A percentile compares a stretch with the other conserved stretches of the same genome.
These are phyloP conservation scores for Euleptes europaea DNA, from an alignment of 2,113 vertebrate species.

Conservation along the genomic window DNA sequence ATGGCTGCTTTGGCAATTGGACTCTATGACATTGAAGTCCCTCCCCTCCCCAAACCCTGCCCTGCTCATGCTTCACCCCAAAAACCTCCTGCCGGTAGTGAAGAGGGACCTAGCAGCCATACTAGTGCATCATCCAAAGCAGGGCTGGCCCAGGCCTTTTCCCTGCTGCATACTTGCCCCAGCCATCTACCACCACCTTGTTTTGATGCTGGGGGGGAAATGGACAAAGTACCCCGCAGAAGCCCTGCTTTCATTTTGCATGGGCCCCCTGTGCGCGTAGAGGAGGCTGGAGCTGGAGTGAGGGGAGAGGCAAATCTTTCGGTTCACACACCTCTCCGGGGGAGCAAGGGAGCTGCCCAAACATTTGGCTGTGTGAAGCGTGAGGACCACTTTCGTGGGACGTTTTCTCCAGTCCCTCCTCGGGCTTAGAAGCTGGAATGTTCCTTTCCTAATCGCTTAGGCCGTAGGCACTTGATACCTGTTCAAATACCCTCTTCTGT, in stretches of 20 bases:
- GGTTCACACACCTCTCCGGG: neutral
- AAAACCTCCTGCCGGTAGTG: no score
- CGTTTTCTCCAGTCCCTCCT: neutral
- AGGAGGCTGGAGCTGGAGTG: neutral
- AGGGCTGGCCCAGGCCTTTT: neutral
- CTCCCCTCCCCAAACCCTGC: no score
- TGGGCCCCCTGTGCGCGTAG: no score
- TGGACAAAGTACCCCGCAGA: neutral
- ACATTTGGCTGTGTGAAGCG: neutral
- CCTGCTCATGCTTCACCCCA: no score
- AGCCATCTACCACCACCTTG: neutral
- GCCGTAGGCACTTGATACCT: neutral
- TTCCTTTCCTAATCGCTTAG: neutral
- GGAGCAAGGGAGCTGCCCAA: neutral
- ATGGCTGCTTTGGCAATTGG: no score
- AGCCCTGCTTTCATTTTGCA: neutral
- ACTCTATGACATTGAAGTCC: no score
- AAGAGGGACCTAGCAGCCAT: no score
- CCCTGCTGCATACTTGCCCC: neutral
- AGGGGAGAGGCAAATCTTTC: neutral
- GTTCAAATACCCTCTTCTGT: neutral
- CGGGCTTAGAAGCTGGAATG: neutral
- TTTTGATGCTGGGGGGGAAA: neutral
- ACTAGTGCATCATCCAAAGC: neutral
- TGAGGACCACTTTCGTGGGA: neutral